Conservation (phyloP, 2,888 invertebrate species). For the Keiferia lycopersicella region DNA sequence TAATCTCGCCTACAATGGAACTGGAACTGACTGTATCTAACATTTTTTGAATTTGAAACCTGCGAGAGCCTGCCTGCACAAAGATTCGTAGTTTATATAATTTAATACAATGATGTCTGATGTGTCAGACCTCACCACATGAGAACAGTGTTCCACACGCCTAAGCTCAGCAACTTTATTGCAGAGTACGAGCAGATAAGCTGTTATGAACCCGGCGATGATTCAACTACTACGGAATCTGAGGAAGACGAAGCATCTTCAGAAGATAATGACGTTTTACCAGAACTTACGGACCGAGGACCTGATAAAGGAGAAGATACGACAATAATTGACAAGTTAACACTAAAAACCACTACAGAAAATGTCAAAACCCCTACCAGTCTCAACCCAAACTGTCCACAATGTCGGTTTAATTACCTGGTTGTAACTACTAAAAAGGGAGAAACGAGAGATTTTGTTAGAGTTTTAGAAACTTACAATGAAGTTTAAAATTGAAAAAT, state of each 20-base stretch:
- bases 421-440: slow-evolving; percentile 36
- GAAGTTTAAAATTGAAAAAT: not conserved
- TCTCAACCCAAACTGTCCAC: slow-evolving; percentile 5
- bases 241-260: too few species aligned
- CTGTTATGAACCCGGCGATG: not conserved
- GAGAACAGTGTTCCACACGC: too few species aligned
- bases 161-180: too few species aligned
- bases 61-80: too few species aligned
- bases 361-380: not conserved
- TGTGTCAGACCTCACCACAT: too few species aligned
- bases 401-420: slow-evolving; percentile 8
- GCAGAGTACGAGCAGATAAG: not conserved
- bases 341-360: not conserved
- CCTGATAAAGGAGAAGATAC: not conserved
- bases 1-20: too few species aligned
- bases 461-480: slow-evolving; percentile 38
- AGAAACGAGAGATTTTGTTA: slow-evolving; percentile 56
- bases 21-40: too few species aligned
- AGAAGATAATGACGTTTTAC: not conserved
- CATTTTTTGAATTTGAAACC: too few species aligned
- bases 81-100: too few species aligned
- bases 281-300: too few species aligned
- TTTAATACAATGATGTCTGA: too few species aligned
- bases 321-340: not conserved
- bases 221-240: not conserved